Evolutionary conservation across 2,113 vertebrate genomes (phyloP), one percentile per base, ranked within the genome.

Genomic region (Bubo bubo): DNA sequence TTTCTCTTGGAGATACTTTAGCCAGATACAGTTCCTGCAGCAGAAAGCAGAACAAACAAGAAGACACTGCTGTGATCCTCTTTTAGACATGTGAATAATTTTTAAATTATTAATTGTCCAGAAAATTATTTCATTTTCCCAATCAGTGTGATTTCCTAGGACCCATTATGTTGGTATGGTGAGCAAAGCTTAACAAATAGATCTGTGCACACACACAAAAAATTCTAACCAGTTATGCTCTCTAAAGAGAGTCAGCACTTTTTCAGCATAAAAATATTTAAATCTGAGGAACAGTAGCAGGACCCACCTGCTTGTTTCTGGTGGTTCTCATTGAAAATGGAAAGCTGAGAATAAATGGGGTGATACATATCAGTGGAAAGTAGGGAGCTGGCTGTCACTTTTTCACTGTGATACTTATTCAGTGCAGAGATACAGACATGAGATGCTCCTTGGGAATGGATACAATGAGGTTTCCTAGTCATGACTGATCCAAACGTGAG

Each of bases 101-200:
- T 92, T 85, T 17, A 34, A 77, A 8, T n/a, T 30, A 43, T 30
- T 39, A n/a, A 34, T 32, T 79, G 15, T n/a, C n/a, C 30, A 79
- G 30, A 35, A 91, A 66, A 86, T 81, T 21, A 35, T 59, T 86
- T 88, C 27, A 63, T 50, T 68, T n/a, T 59, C 9, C 22, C 24
- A 43, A 7, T n/a, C 62, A 63, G 11, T 50, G 58, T 79, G 56
- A 83, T 82, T 82, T 85, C 24, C 32, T 35, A 47, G 30, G 28
- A 24, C 45, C n/a, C 4, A 0, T 8, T 76, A 22, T 9, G 9
- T 56, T 76, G 21, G 14, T 17, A 32, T 58, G 0, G 6, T 56
- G 49, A 75, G 15, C 12, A 83, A 64, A 82, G 11, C 43, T 67
- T 64, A 8, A 79, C 75, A n/a, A 73, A 50, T 14, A 23, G 10